Evolutionary conservation across 2,888 invertebrate genomes (phyloP).

Genomic region (Euplagia quadripunctaria): DNA sequence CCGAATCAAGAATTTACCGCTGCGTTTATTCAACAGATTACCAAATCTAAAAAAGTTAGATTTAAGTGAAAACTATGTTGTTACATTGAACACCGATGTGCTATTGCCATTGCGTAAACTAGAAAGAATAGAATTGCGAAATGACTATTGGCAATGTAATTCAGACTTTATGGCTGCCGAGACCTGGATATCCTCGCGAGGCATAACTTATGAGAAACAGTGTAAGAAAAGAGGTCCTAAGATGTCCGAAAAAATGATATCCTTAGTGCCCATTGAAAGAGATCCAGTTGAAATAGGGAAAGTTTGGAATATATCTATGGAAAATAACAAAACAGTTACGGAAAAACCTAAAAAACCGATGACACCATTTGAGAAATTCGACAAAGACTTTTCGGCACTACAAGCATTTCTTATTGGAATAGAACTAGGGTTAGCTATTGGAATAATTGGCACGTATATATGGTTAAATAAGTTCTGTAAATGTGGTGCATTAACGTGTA

Average conservation of each 20-base stretch:
- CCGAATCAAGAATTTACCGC: constrained; percentile 85
- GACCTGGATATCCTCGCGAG: constrained; percentile 73
- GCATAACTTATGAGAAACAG: constrained; percentile 80
- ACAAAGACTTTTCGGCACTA: constrained; percentile 77
- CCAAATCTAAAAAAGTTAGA: constrained; percentile 87
- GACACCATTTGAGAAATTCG: constrained; percentile 76
- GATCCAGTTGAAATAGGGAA: constrained; percentile 73
- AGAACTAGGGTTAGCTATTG: constrained; percentile 78
- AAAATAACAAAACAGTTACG: constrained; percentile 55
- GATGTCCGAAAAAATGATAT: constrained; percentile 87
- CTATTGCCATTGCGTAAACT: constrained; percentile 82
- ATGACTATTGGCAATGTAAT: constrained; percentile 88
- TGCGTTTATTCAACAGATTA: constrained; percentile 82
- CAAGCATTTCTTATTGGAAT: constrained; percentile 80
- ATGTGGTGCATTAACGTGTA: constrained; percentile 66
- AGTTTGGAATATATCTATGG: constrained; percentile 76
- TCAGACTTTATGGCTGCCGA: constrained; percentile 75
- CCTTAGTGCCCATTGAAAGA: constrained; percentile 72
- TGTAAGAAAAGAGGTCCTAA: constrained; percentile 77
- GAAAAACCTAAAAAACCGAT: constrained; percentile 54
- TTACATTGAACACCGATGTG: constrained; percentile 81
- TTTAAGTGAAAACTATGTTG: constrained; percentile 88
- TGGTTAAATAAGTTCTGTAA: constrained; percentile 76
- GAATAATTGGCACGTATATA: constrained; percentile 78
- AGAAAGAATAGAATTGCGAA: constrained; percentile 82